Evolutionary conservation across 1,140 invertebrate genomes (phyloP).

Genomic region (Cecropterus lyciades): DNA sequence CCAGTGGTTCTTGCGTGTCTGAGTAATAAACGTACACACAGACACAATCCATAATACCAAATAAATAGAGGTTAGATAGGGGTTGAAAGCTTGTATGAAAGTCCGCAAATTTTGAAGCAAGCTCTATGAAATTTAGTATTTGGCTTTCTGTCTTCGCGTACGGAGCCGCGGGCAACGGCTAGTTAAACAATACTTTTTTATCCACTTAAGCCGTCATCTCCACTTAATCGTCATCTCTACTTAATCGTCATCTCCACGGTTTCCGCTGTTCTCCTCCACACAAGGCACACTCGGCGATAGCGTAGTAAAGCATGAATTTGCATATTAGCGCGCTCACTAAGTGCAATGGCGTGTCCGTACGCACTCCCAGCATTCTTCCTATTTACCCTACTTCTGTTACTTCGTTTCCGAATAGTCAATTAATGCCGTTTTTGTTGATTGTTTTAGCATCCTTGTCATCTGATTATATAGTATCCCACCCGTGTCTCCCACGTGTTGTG

Average conservation of each 20-base stretch:
- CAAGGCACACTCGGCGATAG: conserved; percentile 60
- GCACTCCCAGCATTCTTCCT: conserved; percentile 68
- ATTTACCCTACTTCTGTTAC: conserved; percentile 59
- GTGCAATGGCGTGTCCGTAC: conserved; percentile 79
- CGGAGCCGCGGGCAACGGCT: too few species aligned
- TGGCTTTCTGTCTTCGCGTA: too few species aligned
- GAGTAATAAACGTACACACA: too few species aligned
- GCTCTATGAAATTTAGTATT: too few species aligned
- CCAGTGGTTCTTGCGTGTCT: too few species aligned
- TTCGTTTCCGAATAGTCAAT: conserved; percentile 57
- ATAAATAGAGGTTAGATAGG: too few species aligned
- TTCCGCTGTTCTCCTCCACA: conserved; percentile 47
- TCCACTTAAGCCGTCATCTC: too few species aligned
- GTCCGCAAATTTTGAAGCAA: too few species aligned
- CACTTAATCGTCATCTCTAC: conserved; percentile 7
- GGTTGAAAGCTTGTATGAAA: too few species aligned
- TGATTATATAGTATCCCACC: not conserved
- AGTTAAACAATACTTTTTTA: too few species aligned
- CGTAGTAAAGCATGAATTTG: conserved; percentile 73
- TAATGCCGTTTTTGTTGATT: conserved; percentile 59
- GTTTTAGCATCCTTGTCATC: conserved; percentile 15
- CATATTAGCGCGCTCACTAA: conserved; percentile 75
- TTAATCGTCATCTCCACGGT: conserved; percentile 41
- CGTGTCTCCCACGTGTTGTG: too few species aligned
- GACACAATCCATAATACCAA: too few species aligned